These are phyloP conservation scores for Pseudoips prasinana DNA, from an alignment of 2,888 invertebrate genomes.

Conservation along the genomic window DNA sequence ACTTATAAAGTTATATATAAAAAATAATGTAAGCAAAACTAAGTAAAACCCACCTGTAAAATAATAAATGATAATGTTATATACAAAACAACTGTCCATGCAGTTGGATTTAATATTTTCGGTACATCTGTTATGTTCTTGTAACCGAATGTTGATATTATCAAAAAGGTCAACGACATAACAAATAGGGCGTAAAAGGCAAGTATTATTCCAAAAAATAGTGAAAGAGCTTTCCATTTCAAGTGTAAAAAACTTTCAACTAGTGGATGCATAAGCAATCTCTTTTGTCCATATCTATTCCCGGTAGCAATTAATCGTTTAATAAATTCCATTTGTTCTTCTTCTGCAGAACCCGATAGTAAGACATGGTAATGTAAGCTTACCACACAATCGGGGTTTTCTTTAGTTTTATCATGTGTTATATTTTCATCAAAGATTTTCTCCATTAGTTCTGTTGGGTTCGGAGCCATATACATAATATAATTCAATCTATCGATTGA, in stretches of 20 bases:
- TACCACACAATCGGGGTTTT: conserved; percentile 48
- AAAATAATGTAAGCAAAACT: too few relatives aligned
- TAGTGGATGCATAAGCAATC: conserved; percentile 71
- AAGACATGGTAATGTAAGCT: conserved; percentile 62
- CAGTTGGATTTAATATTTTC: neutral
- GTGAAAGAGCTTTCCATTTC: conserved; percentile 72
- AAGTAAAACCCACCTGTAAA: too few relatives aligned
- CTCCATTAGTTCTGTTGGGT: conserved; percentile 68
- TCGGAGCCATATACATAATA: conserved; percentile 59
- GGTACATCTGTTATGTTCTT: conserved; percentile 8
- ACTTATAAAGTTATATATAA: too few relatives aligned
- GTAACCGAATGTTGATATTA: conserved; percentile 30
- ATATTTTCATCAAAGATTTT: conserved; percentile 61
- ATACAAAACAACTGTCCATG: conserved; percentile 8
- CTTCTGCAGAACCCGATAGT: conserved; percentile 40
- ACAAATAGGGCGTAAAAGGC: conserved; percentile 65
- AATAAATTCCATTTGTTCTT: conserved; percentile 68
- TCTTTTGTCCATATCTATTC: conserved; percentile 57
- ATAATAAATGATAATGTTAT: conserved; percentile 7
- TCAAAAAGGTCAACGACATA: conserved; percentile 59
- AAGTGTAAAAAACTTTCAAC: conserved; percentile 75
- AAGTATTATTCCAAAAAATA: conserved; percentile 67
- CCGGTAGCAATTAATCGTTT: conserved; percentile 67
- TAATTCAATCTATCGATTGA: conserved; percentile 1
- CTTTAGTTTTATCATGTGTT: conserved; percentile 52